These are phyloP conservation scores for Aplysina aerophoba DNA, from an alignment of 37 sponge, comb jelly and placozoan genomes.

Conservation along the genomic window DNA sequence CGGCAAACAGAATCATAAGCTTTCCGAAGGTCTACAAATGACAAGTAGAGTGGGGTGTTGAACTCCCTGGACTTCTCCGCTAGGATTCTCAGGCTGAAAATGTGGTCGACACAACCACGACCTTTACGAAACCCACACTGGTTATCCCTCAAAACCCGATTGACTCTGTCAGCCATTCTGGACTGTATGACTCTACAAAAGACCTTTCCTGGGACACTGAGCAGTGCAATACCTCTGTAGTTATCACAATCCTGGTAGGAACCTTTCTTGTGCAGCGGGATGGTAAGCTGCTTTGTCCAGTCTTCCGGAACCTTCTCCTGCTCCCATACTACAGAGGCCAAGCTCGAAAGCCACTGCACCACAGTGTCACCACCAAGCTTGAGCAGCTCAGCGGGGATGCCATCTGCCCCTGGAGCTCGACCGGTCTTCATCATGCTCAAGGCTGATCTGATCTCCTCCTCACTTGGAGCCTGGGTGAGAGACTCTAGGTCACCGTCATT, in stretches of 20 bases:
- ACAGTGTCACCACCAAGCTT: background rate
- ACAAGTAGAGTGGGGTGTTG: background rate
- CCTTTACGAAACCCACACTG: constrained; percentile 49
- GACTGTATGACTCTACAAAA: constrained; percentile 5
- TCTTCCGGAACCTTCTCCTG: background rate
- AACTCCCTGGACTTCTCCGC: constrained; percentile 6
- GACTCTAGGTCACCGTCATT: background rate
- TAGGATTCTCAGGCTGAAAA: constrained; percentile 9
- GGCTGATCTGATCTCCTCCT: background rate
- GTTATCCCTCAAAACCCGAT: background rate
- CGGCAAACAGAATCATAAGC: constrained; percentile 21
- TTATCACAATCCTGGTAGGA: background rate
- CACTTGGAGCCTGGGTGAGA: background rate
- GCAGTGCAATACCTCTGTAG: constrained; percentile 18
- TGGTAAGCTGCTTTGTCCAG: background rate
- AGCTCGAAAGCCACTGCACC: background rate
- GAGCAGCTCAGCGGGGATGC: background rate
- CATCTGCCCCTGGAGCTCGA: background rate
- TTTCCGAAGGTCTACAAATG: constrained; percentile 20
- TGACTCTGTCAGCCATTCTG: background rate
- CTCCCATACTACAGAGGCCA: background rate
- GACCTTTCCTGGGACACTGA: constrained; percentile 39
- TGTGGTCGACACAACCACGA: constrained; percentile 29
- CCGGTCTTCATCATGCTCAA: background rate
- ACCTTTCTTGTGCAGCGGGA: constrained; percentile 13